Percentiles rank a stretch among this genome's conserved stretches.
Evolutionary conservation across 2,888 invertebrate species (phyloP).

Genomic region (Mayetiola destructor): DNA sequence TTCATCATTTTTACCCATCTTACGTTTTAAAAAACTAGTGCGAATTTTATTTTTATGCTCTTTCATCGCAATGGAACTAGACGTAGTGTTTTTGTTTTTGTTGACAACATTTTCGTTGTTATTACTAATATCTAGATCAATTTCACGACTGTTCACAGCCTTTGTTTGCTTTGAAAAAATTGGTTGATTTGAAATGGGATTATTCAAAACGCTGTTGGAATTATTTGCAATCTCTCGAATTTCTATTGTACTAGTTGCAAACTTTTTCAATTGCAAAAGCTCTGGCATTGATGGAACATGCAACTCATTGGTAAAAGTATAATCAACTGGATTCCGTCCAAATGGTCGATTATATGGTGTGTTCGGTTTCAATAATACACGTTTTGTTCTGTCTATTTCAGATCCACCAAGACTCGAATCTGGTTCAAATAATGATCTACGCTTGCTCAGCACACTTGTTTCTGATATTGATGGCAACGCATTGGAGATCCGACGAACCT

Average conservation of each 20-base stretch:
- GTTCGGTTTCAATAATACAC: conserved; percentile 20
- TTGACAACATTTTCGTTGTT: not conserved
- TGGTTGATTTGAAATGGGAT: conserved; percentile 17
- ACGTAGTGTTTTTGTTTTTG: not conserved
- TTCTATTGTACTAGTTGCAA: conserved; percentile 43
- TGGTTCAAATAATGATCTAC: conserved; percentile 19
- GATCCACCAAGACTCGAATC: conserved; percentile 24
- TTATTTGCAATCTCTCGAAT: conserved; percentile 40
- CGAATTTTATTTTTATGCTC: conserved; percentile 22
- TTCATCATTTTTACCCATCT: conserved; percentile 20
- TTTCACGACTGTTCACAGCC: conserved; percentile 3
- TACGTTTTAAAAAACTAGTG: conserved; percentile 20
- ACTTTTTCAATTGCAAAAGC: conserved; percentile 43
- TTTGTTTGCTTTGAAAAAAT: conserved; percentile 20
- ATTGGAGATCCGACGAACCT: conserved; percentile 60
- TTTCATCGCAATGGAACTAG: not conserved
- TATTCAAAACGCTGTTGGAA: conserved; percentile 31
- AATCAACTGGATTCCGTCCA: not conserved
- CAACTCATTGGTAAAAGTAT: conserved; percentile 32
- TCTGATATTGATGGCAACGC: conserved; percentile 19
- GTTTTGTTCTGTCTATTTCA: conserved; percentile 20
- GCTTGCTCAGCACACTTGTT: conserved; percentile 20
- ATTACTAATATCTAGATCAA: not conserved
- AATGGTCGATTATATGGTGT: conserved; percentile 26
- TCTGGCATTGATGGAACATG: conserved; percentile 49